These are phyloP conservation scores for Chymomyza procnemis DNA, from an alignment of 2,888 invertebrate genomes.

Conservation along the genomic window DNA sequence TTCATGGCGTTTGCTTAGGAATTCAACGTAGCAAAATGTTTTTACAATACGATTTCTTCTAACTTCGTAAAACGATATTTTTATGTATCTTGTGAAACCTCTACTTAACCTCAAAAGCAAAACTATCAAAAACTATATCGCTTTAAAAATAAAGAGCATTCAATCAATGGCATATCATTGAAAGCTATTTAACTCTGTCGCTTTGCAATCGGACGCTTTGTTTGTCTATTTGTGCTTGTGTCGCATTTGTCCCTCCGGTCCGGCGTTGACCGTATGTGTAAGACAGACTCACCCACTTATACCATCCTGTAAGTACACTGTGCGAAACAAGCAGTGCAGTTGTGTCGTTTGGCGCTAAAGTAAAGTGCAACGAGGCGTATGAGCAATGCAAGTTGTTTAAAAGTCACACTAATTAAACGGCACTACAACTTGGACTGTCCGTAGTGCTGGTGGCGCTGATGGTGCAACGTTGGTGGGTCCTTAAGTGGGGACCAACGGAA, in stretches of 20 bases:
- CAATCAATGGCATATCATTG: neutral
- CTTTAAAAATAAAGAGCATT: neutral
- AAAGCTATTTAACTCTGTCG: neutral
- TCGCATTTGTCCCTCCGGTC: neutral
- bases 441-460: neutral
- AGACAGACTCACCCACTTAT: neutral
- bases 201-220: neutral
- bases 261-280: neutral
- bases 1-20: too few species aligned
- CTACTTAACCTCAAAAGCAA: too few species aligned
- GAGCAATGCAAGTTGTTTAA: conserved; percentile 57
- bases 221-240: neutral
- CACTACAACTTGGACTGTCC: conserved; percentile 37
- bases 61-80: too few species aligned
- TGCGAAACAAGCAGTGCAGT: conserved; percentile 2
- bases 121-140: too few species aligned
- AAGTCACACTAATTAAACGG: conserved; percentile 66
- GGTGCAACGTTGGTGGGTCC: too few species aligned
- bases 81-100: too few species aligned
- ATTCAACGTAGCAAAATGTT: too few species aligned
- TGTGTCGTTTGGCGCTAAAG: conserved; percentile 6
- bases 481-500: neutral
- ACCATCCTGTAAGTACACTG: conserved; percentile 16
- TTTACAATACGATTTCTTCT: too few species aligned
- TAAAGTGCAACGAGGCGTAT: conserved; percentile 47